Percentiles rank a stretch among this genome's conserved stretches.
Conservation (phyloP, 2,113 vertebrate species). For the Sclerurus mexicanus region DNA sequence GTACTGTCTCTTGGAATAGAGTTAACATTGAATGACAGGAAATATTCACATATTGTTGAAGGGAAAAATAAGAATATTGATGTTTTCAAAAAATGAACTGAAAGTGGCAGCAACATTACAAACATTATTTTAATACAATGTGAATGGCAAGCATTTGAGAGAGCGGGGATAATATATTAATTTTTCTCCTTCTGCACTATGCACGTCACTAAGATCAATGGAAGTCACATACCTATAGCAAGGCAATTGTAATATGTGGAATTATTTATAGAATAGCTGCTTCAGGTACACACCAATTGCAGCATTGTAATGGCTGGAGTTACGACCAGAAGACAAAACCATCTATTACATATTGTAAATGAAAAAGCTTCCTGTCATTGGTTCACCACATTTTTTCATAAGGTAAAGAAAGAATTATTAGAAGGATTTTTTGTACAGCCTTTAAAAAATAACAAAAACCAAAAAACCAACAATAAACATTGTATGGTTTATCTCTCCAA, state of each 20-base stretch:
- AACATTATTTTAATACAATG: not conserved
- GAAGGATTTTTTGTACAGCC: not conserved
- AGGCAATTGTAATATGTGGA: not conserved
- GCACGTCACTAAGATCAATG: not conserved
- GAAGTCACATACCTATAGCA: not conserved
- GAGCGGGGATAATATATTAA: not conserved
- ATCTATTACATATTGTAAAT: not conserved
- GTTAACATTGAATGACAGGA: not conserved
- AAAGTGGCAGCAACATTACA: not conserved
- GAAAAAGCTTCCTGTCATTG: not conserved
- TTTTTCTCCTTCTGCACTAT: not conserved
- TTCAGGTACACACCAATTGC: not conserved
- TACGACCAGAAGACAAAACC: not conserved
- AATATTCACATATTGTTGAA: not conserved
- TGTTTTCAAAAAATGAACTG: not conserved
- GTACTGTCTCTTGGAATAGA: not conserved
- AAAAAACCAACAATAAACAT: not conserved
- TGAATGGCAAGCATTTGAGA: not conserved
- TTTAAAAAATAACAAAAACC: too few species aligned
- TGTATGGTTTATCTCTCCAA: not conserved
- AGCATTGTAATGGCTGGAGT: not conserved
- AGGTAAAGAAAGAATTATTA: not conserved
- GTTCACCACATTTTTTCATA: not conserved
- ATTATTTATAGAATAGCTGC: not conserved
- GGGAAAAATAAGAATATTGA: not conserved